Conservation (phyloP, 2,888 invertebrate species). For the Alviniconcha strummeri region DNA sequence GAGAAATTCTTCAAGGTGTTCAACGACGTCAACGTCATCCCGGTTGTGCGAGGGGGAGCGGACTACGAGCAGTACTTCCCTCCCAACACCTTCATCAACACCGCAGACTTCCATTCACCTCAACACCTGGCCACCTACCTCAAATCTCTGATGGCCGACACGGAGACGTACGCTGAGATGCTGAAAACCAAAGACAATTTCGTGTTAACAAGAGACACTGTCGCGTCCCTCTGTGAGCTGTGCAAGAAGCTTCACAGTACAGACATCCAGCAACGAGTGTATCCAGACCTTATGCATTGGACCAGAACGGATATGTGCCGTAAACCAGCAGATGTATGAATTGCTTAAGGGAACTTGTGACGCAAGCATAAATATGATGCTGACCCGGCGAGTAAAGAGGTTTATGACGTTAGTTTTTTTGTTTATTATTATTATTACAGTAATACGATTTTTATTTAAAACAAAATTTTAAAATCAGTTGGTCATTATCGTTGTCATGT, state of each 20-base stretch:
- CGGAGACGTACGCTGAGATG: neutral
- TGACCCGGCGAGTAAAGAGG: no score
- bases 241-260: conserved; percentile 1
- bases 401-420: no score
- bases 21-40: conserved; percentile 35
- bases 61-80: conserved; percentile 41
- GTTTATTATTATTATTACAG: no score
- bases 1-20: conserved; percentile 50
- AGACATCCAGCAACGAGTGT: neutral
- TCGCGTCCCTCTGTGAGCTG: neutral
- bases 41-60: conserved; percentile 42
- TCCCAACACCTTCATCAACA: conserved; percentile 34
- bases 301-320: no score
- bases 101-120: conserved; percentile 33
- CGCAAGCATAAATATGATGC: no score
- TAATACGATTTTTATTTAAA: no score
- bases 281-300: no score
- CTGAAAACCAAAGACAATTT: neutral
- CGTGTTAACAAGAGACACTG: neutral
- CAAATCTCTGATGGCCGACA: conserved; percentile 24
- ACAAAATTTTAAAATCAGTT: no score
- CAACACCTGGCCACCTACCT: conserved; percentile 36
- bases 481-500: no score
- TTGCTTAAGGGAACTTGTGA: neutral
- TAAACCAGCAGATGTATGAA: neutral